Base-by-base conservation (phyloP, 2,888 invertebrate genomes). In the Dynastes hyllus region DNA sequence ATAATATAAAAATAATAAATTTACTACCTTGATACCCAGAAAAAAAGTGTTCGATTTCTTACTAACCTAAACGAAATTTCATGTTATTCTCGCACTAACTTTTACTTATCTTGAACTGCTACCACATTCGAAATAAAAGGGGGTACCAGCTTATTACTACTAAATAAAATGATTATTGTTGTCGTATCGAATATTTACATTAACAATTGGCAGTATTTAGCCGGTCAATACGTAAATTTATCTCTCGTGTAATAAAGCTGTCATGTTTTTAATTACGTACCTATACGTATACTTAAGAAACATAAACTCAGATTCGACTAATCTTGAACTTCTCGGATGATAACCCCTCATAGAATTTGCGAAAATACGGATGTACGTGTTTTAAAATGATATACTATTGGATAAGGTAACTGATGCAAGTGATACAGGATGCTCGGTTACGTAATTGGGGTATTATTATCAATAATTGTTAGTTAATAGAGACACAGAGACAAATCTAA, bases 21-120 rank as follows among this genome's bases (percentile, higher is more conserved):
- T 11, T 63, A 63, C 63, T 63, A 63, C 29, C 29, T 63, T 63
- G 13, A 3, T 67, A 65, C 9, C 22, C 22, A 13, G 16, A n/a
- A 67, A 1, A 16, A 9, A 0, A 32, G 5, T 32, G 0, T 9
- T 8, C 45, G 45, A 9, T 11, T 45, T 29, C 1, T 32, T 65
- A 66, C 66, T 40, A 66, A 66, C 66, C 66, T 66, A 51, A 69
- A 45, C 69, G 69, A 66, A 37, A 51, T 69, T 69, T 69, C 69
- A 50, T 69, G 16, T 40, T 67, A 40, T 29, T 69, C 51, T 29
- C 27, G 22, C 69, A 69, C 69, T 51, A 32, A 22, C 27, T 13
- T 27, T 27, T 51, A 51, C 45, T 45, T 45, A 27, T 63, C 63
- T 27, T 29, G 32, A 63, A 63, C 63, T 63, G 32, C 63, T 29